phyloP scores from a whole-genome alignment of 2,888 invertebrate species.

The Entomobrya proxima region DNA sequence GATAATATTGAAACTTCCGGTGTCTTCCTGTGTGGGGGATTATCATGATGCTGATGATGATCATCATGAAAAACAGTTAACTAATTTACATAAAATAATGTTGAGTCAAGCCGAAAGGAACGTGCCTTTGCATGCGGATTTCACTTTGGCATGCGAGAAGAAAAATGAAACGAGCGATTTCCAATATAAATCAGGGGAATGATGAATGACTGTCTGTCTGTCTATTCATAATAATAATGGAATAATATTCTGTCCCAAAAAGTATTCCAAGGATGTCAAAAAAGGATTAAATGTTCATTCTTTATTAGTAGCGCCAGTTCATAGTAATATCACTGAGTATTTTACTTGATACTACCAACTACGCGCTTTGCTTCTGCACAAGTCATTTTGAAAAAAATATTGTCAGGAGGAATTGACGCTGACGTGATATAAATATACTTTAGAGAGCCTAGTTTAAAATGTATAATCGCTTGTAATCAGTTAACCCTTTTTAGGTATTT shows the following conservation, averaged over 20 bases:
- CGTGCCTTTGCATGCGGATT: conserved; percentile 32
- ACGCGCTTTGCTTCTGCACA: neutral
- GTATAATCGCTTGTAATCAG: conserved; percentile 16
- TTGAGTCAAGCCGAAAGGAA: conserved; percentile 2
- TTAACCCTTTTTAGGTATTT: conserved; percentile 27
- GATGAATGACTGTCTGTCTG: conserved; percentile 34
- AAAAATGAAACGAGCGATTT: conserved; percentile 21
- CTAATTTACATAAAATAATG: conserved; percentile 41
- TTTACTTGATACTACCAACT: conserved; percentile 7
- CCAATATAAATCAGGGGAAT: conserved; percentile 19
- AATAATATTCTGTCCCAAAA: conserved; percentile 4
- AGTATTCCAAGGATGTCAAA: conserved; percentile 29
- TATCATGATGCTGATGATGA: conserved; percentile 20
- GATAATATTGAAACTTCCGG: conserved; percentile 63
- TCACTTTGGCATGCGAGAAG: neutral
- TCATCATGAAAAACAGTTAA: conserved; percentile 4
- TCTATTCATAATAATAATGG: neutral
- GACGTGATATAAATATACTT: neutral
- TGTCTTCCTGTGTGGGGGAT: conserved; percentile 49
- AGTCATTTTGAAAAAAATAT: conserved; percentile 19
- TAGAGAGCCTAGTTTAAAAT: conserved; percentile 14
- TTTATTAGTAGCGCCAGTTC: neutral
- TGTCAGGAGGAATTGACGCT: conserved; percentile 7
- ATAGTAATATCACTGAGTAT: neutral
- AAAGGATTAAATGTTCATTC: conserved; percentile 28